Evolutionary conservation across 2,797 vertebrate genomes (phyloP), one percentile per base, ranked within the genome.

Genomic region (Amniataba percoides): DNA sequence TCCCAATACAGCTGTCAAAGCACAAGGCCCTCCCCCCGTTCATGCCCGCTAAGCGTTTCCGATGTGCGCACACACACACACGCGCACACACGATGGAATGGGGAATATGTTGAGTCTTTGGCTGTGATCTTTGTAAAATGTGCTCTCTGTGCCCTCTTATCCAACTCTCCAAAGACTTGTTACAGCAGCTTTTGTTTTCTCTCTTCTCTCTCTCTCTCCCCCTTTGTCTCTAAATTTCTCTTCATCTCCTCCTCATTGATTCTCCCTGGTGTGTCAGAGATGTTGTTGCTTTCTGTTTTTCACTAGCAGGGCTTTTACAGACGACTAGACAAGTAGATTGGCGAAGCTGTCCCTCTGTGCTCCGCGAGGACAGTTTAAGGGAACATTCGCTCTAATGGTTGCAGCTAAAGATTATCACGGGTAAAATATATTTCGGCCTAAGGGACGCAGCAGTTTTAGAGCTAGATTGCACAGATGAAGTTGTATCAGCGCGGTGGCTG

Each of bases 111-210:
- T 87, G 87, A 90, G 86, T 89, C 89, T 90, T 79, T 87, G 77
- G 81, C 92, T 92, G 89, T 91, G 88, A 91, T 94, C 89, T 91
- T 78, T 87, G 83, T 91, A 87, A 91, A 92, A 90, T 89, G 90
- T 89, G 88, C 91, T 93, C 90, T 90, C 84, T 84, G 80, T 93
- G 89, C 88, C 91, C 91, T 93, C 89, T 93, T 86, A 92, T 93
- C 91, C 85, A 87, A 90, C 89, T 92, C 93, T 94, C 94, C 51
- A 78, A 92, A 93, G 93, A 93, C 93, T 92, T 92, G 92, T 93
- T 92, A 93, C 86, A 88, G 88, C 85, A 89, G 91, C 92, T 92
- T 94, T 93, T 92, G 90, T 94, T 94, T 93, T 91, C 86, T 87
- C 88, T 89, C 81, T 87, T 92, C 58, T 48, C 65, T 65, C 56